Evolutionary conservation across 2,797 vertebrate species (phyloP).

Genomic region (Parauchenoglanis ngamensis): DNA sequence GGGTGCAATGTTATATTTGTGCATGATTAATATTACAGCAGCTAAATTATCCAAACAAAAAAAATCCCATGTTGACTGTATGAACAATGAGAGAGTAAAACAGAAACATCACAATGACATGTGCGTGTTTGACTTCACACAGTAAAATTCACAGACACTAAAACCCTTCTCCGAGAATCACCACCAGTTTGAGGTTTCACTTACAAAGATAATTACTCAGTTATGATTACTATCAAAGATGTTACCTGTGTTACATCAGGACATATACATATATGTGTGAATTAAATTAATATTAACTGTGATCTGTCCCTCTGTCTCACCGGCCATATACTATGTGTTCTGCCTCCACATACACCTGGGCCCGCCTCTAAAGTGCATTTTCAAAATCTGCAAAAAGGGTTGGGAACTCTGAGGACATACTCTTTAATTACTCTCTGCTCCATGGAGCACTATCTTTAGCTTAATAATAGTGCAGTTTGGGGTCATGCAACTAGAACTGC

Average conservation of each 20-base stretch:
- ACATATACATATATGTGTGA: background rate
- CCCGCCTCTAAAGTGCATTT: background rate
- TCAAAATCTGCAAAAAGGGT: background rate
- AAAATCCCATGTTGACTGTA: background rate
- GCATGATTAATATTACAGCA: background rate
- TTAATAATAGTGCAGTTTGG: slow-evolving; percentile 1
- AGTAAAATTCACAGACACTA: background rate
- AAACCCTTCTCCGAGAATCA: background rate
- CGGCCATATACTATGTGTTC: background rate
- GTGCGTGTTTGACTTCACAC: background rate
- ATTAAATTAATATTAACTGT: background rate
- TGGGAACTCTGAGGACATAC: background rate
- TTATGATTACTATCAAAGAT: background rate
- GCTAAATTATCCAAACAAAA: background rate
- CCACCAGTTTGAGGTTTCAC: background rate
- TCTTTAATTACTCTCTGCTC: slow-evolving; percentile 6
- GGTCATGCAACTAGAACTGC: background rate
- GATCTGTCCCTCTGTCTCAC: background rate
- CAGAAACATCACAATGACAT: slow-evolving; percentile 2
- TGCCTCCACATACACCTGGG: background rate
- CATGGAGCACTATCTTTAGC: background rate
- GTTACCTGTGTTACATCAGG: background rate
- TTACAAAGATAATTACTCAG: background rate
- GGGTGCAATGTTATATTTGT: background rate
- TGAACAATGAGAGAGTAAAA: background rate